Evolutionary conservation across 2,888 invertebrate genomes (phyloP).

Genomic region (Caenorhabditis virilis): DNA sequence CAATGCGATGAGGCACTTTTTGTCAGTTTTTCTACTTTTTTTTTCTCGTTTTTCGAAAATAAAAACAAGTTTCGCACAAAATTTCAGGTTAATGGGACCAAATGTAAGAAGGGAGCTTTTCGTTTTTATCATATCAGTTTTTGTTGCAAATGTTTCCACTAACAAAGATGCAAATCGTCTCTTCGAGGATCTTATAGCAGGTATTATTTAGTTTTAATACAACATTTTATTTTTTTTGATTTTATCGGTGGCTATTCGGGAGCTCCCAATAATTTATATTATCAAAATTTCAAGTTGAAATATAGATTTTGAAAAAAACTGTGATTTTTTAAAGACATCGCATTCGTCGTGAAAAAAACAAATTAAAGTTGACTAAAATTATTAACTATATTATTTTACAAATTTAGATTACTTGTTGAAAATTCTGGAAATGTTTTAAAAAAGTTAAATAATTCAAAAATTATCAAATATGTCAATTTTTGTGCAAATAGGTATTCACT

Average conservation of each 20-base stretch:
- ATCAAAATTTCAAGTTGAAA: too few relatives aligned
- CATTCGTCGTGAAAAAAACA: too few relatives aligned
- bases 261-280: too few relatives aligned
- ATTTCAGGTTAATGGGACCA: conserved; percentile 43
- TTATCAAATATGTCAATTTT: too few relatives aligned
- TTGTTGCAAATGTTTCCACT: neutral
- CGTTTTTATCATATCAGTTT: neutral
- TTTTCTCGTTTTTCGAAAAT: conserved; percentile 7
- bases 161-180: conserved; percentile 62
- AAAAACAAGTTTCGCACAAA: neutral
- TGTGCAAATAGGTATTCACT: too few relatives aligned
- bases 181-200: conserved; percentile 62
- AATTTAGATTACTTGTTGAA: too few relatives aligned
- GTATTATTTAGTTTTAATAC: conserved; percentile 7
- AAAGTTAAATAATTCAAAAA: conserved; percentile 2
- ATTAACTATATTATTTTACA: too few relatives aligned
- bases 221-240: too few relatives aligned
- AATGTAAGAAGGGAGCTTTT: conserved; percentile 7
- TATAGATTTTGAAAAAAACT: too few relatives aligned
- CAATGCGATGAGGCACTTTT: neutral
- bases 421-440: neutral
- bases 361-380: too few relatives aligned
- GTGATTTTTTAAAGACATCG: too few relatives aligned
- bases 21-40: neutral
- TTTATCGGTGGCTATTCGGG: too few relatives aligned